Conservation (phyloP, 1,140 invertebrate genomes). For the Ditylenchus dipsaci region DNA sequence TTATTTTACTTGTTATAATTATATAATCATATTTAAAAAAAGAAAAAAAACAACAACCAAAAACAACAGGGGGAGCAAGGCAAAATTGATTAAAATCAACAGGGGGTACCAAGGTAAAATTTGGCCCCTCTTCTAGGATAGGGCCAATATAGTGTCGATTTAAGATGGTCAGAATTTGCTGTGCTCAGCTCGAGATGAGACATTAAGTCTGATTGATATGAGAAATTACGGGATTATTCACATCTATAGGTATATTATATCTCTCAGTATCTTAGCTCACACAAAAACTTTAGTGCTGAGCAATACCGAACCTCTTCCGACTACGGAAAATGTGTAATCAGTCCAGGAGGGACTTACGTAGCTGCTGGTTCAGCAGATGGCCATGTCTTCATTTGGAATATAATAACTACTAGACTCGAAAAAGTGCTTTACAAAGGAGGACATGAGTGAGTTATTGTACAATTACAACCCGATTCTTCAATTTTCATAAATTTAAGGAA, state of each 20-base stretch:
- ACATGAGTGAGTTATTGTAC: constrained; percentile 40
- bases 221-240: constrained; percentile 83
- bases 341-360: constrained; percentile 79
- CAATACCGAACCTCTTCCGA: constrained; percentile 90
- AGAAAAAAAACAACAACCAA: no score
- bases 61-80: no score
- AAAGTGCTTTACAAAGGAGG: constrained; percentile 65
- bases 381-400: constrained; percentile 83
- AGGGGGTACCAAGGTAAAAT: no score
- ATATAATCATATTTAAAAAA: no score
- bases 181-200: constrained; percentile 87
- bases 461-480: not conserved
- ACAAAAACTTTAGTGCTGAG: constrained; percentile 69
- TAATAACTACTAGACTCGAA: constrained; percentile 72
- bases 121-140: no score
- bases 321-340: constrained; percentile 84
- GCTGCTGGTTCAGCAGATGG: constrained; percentile 85
- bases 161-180: constrained; percentile 82
- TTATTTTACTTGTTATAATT: no score
- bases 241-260: constrained; percentile 69
- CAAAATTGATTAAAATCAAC: no score
- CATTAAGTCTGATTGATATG: constrained; percentile 84
- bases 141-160: no score
- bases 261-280: not conserved
- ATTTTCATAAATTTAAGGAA: constrained; percentile 22